phyloP scores from a whole-genome alignment of 2,113 vertebrate genomes.

The Hippocampus comes region DNA sequence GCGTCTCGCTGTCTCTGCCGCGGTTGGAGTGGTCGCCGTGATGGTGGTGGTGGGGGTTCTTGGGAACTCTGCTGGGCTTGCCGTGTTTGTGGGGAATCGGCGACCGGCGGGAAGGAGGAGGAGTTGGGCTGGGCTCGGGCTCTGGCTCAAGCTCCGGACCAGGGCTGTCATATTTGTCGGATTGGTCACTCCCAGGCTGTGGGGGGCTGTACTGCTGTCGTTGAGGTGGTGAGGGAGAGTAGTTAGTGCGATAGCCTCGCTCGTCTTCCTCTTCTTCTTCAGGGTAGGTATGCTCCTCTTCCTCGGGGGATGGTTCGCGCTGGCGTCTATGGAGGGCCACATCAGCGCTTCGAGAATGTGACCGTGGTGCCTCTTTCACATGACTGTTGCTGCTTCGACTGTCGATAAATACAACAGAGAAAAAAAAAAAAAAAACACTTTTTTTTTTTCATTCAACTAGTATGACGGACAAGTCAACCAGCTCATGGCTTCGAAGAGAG shows the following conservation, averaged over 20 bases:
- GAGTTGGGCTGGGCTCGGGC: conserved; percentile 13
- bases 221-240: conserved; percentile 75
- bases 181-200: conserved; percentile 65
- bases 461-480: too few species aligned
- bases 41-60: conserved; percentile 57
- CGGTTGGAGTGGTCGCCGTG: conserved; percentile 26
- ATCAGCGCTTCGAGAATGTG: conserved; percentile 47
- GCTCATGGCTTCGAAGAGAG: too few species aligned
- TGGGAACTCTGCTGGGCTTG: conserved; percentile 61
- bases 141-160: conserved; percentile 68
- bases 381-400: conserved; percentile 36
- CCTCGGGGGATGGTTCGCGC: conserved; percentile 72
- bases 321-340: conserved; percentile 63
- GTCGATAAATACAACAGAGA: background rate
- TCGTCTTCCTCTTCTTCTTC: conserved; percentile 74
- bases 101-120: conserved; percentile 14
- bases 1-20: conserved; percentile 46
- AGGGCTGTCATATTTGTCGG: conserved; percentile 72
- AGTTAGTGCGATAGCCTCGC: conserved; percentile 74
- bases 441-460: too few species aligned
- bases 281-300: conserved; percentile 45
- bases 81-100: conserved; percentile 50
- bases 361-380: conserved; percentile 52
- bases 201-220: conserved; percentile 74
- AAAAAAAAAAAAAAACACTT: background rate